Base-by-base conservation (phyloP, 2,113 vertebrate genomes). In the Pica pica region DNA sequence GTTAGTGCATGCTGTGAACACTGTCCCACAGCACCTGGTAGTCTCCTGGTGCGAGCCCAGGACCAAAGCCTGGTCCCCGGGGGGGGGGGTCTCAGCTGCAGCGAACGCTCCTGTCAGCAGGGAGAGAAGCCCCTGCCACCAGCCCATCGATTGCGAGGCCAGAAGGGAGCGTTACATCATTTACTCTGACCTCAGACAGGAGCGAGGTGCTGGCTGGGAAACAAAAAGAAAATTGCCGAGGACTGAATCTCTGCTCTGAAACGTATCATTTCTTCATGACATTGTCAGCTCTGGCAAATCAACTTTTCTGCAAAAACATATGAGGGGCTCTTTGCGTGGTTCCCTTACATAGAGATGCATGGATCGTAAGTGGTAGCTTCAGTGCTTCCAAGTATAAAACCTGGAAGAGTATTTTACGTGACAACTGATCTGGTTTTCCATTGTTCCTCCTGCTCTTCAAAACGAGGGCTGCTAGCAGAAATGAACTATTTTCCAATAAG, bases 11-110 rank as follows among this genome's bases (percentile, higher is more conserved):
- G 49, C 80, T 75, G 76, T 8, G 86, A 82, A 2, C 69, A 7
- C 73, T 3, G 33, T 83, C 77, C 83, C 14, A 5, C 17, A 64
- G 89, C 93, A 90, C 85, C 88, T 70, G 94, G 63, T 7, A 15
- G 41, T 21, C 63, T 33, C 41, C 63, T 24, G 64, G 9, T 59
- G 77, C 35, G 47, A 65, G 69, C 89, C 49, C 57, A 19, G 94
- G 56, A 50, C 24, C 59, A 53, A 47, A 81, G 59, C 22, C 20
- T 6, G 12, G 31, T 92, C 93, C 71, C 6, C 2, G 26, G 57
- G 49, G 74, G 3, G 28, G 95, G 74, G 3, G 28, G 95, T 63
- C 93, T 74, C 95, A 94, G 96, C 87, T 97, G 94, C 96, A 78
- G 80, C 8, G 3, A 57, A 15, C 1, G 14, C 83, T 60, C 1